Base-by-base conservation (phyloP, 2,888 invertebrate species). In the Nyleta sp. region DNA sequence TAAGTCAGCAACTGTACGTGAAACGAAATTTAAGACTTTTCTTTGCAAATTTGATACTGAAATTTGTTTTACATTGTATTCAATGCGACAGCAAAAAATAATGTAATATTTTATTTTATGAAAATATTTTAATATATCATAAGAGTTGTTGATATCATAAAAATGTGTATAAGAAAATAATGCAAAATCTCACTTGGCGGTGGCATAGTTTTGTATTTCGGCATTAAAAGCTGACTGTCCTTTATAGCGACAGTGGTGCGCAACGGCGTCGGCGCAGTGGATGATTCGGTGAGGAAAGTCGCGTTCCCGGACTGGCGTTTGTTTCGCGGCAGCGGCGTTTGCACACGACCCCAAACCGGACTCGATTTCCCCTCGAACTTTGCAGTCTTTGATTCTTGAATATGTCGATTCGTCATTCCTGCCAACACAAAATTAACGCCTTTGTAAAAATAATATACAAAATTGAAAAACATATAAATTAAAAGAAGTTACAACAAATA, bases 201-300 rank as follows among this genome's bases (percentile, higher is more conserved):
- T n/a, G 94, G 93, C 92, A 93, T 92, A 0, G 93, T 93, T 85
- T 92, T 93, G 84, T 92, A 93, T 74, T 92, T 92, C 11, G 92
- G 92, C 38, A 91, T 53, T 15, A 84, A 82, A 20, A 86, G 83
- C 35, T 87, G 89, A 65, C 85, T 81, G 50, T 89, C 85, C 53
- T 83, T 82, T 22, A 87, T 81, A 3, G 87, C 85, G n/a, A 75
- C 80, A 35, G 89, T 87, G 46, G 91, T 90, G 42, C 91, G 90
- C 18, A 93, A 88, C 0, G 93, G 93, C 72, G 92, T 92, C 20
- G 92, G 90, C 40, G 92, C 92, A 0, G 93, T 93, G 0, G 92
- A 92, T 8, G 92, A 91, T 83, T 93, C 92, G 1, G 91, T 92
- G 15, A 93, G 89, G 46, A 92, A 91, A 17, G 91, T 92, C 1